Evolutionary conservation across 2,113 vertebrate species (phyloP), one percentile per base, ranked within the genome.

Genomic region (Apteryx mantelli): DNA sequence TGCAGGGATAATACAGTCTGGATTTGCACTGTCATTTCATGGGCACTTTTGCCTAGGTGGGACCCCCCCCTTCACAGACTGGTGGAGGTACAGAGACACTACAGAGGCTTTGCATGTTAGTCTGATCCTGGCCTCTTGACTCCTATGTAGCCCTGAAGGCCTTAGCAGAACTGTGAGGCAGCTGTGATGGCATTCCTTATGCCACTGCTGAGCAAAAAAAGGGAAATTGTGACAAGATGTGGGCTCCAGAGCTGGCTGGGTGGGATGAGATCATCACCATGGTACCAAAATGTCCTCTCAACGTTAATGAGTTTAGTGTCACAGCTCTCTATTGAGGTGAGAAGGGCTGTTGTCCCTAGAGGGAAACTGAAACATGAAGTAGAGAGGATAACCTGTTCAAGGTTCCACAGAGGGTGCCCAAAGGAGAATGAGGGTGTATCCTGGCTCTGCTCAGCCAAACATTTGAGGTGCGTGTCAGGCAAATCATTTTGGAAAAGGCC

Each of bases 341-440:
- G 74, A 65, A 58, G 8, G 13, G 16, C 28, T 10, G 1, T 36
- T 91, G 30, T 87, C 36, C 78, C 86, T 53, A 55, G 4, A 13
- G 19, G 34, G 66, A 61, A 78, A 60, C 22, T 76, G 38, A 56
- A 83, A 7, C 15, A 25, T 17, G 13, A 38, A 68, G 28, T 13
- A 68, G 69, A 86, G 53, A 68, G 38, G 40, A 48, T 11, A 7
- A 66, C 15, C 44, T n/a, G 40, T 44, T 53, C 30, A 63, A 80
- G 42, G 60, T 78, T 69, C 9, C 46, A 78, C 36, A 89, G 60
- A 89, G 52, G 34, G 50, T 95, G 50, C 30, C 69, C 0, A 0
- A 68, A 89, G 79, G 71, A 89, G 85, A 96, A 94, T 80, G 66
- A 61, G 81, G 66, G 78, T 42, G 91, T 86, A 89, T 69, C 70